Evolutionary conservation across 2,888 invertebrate species (phyloP).

Genomic region (Diploptera punctata): DNA sequence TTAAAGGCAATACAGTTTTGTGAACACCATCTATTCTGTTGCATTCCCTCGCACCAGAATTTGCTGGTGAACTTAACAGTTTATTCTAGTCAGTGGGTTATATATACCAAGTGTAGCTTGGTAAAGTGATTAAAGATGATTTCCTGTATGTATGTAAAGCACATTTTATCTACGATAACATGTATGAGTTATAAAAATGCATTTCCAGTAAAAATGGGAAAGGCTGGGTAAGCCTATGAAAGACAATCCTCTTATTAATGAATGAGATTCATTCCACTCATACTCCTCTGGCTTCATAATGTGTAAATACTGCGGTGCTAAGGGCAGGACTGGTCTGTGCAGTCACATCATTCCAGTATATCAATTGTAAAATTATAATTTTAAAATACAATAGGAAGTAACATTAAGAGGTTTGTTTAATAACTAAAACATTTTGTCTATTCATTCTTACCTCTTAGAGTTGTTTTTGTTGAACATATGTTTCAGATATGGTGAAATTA

Average conservation of each 20-base stretch:
- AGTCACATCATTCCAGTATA: background rate
- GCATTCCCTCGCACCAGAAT: background rate
- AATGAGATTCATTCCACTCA: slow-evolving; percentile 2
- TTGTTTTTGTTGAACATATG: too few species aligned
- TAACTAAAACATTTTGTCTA: too few species aligned
- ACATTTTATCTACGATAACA: background rate
- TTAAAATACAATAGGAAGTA: too few species aligned
- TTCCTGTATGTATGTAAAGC: background rate
- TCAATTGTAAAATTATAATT: background rate
- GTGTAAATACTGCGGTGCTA: background rate
- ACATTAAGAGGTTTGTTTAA: too few species aligned
- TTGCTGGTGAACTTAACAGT: background rate
- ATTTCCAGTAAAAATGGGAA: background rate
- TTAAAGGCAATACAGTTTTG: slow-evolving; percentile 24
- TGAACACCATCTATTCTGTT: background rate
- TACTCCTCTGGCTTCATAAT: background rate
- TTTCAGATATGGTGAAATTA: too few species aligned
- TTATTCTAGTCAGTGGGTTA: slow-evolving; percentile 2
- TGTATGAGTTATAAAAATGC: background rate
- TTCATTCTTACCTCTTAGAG: too few species aligned
- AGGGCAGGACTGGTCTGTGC: background rate
- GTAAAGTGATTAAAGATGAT: background rate
- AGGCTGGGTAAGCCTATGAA: background rate
- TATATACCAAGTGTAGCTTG: background rate
- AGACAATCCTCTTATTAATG: background rate